These are phyloP conservation scores for Pteropus alecto DNA, from an alignment of 2,113 vertebrate species.

Conservation along the genomic window DNA sequence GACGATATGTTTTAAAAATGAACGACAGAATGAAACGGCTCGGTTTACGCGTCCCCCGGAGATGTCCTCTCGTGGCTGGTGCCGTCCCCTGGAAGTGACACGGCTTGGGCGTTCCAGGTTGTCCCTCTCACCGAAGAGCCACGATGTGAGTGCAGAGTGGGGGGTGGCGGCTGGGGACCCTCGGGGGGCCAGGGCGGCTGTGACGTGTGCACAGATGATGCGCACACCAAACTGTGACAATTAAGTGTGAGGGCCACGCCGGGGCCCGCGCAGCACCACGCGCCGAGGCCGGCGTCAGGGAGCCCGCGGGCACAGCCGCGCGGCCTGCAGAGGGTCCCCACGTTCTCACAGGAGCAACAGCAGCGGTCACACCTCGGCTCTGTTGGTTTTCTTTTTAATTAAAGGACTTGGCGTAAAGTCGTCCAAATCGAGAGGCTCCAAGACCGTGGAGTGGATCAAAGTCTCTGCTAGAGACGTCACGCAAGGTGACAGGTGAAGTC, in stretches of 20 bases:
- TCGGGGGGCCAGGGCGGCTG: too few relatives aligned
- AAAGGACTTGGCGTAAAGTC: neutral
- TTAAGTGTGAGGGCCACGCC: too few relatives aligned
- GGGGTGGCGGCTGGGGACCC: too few relatives aligned
- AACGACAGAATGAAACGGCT: neutral
- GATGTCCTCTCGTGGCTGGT: too few relatives aligned
- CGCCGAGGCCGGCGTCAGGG: too few relatives aligned
- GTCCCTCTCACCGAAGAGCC: neutral
- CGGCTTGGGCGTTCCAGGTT: neutral
- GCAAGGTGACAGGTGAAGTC: neutral
- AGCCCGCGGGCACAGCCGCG: neutral
- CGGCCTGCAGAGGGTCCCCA: too few relatives aligned
- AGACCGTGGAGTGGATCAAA: neutral
- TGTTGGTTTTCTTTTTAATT: neutral
- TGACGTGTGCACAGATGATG: too few relatives aligned
- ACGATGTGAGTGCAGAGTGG: neutral
- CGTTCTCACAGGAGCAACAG: too few relatives aligned
- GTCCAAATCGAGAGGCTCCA: neutral
- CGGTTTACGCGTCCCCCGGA: rapidly evolving
- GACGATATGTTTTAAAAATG: neutral
- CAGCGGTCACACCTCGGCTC: too few relatives aligned
- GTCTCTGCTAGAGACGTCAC: neutral
- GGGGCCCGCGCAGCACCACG: too few relatives aligned
- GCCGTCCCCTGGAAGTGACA: neutral
- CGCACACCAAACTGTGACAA: neutral